A percentile compares a stretch with the other conserved stretches of the same genome.
phyloP scores from a whole-genome alignment of 2,888 invertebrate species.

The Adelphocoris suturalis region DNA sequence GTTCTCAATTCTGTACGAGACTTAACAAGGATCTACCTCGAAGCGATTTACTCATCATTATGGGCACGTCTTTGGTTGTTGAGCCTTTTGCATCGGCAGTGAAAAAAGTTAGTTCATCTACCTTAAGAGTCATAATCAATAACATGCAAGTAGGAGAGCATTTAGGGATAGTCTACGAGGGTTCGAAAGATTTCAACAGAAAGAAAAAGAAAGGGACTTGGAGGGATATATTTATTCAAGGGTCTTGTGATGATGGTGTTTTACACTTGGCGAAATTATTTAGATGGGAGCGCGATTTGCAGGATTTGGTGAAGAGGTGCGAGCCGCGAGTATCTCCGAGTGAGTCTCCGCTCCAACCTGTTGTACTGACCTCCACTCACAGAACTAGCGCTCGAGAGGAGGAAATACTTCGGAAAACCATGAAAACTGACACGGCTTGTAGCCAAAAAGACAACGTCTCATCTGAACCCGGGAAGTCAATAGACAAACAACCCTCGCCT shows the following conservation, averaged over 20 bases:
- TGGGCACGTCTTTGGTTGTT: slow-evolving; percentile 96
- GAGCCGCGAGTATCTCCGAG: background rate
- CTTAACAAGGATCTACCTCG: slow-evolving; percentile 84
- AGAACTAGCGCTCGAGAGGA: background rate
- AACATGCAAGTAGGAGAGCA: slow-evolving; percentile 79
- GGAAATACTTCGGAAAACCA: background rate
- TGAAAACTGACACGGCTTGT: background rate
- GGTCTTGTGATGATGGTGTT: slow-evolving; percentile 52
- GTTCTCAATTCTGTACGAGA: slow-evolving; percentile 86
- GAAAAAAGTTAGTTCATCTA: slow-evolving; percentile 84
- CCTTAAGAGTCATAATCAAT: slow-evolving; percentile 92
- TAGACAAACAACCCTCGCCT: background rate
- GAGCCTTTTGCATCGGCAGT: slow-evolving; percentile 94
- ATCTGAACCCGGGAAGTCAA: background rate
- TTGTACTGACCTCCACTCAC: background rate
- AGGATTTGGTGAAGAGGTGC: slow-evolving; percentile 18
- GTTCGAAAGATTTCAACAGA: slow-evolving; percentile 21
- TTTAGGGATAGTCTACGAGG: slow-evolving; percentile 79
- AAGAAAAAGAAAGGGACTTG: background rate
- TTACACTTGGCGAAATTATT: slow-evolving; percentile 43
- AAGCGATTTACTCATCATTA: slow-evolving; percentile 94
- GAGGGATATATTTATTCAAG: slow-evolving; percentile 58
- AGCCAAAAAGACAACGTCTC: background rate
- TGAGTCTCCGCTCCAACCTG: background rate
- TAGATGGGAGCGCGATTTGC: slow-evolving; percentile 48